Conservation (phyloP, 1,140 invertebrate genomes). For the Gonatopus flavifemur region DNA sequence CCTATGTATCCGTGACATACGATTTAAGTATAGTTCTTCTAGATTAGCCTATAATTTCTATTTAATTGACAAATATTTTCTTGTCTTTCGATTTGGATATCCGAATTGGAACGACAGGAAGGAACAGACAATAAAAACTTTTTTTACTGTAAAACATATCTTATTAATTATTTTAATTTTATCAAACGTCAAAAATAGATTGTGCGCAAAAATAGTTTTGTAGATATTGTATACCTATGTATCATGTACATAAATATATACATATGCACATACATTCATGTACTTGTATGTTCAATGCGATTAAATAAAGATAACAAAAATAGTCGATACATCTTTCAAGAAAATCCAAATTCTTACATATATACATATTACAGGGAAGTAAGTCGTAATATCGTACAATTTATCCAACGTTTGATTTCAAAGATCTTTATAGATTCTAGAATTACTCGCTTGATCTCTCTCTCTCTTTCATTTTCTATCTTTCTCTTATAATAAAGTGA, state of each 20-base stretch:
- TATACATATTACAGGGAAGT: no score
- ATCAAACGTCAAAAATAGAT: constrained; percentile 1
- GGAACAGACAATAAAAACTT: constrained; percentile 11
- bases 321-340: constrained; percentile 7
- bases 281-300: constrained; percentile 13
- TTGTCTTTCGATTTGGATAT: neutral
- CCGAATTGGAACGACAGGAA: neutral
- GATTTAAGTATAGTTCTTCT: no score
- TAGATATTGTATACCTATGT: constrained; percentile 13
- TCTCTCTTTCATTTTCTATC: no score
- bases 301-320: constrained; percentile 25
- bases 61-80: no score
- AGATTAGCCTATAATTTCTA: no score
- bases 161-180: constrained; percentile 8
- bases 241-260: constrained; percentile 19
- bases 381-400: no score
- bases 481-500: no score
- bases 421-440: no score
- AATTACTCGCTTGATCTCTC: no score
- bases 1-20: no score
- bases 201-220: constrained; percentile 7
- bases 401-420: no score
- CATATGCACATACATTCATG: constrained; percentile 7
- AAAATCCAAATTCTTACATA: constrained; percentile 8
- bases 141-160: constrained; percentile 21